Evolutionary conservation across 2,797 vertebrate species (phyloP).

Genomic region (Botia kubotai): DNA sequence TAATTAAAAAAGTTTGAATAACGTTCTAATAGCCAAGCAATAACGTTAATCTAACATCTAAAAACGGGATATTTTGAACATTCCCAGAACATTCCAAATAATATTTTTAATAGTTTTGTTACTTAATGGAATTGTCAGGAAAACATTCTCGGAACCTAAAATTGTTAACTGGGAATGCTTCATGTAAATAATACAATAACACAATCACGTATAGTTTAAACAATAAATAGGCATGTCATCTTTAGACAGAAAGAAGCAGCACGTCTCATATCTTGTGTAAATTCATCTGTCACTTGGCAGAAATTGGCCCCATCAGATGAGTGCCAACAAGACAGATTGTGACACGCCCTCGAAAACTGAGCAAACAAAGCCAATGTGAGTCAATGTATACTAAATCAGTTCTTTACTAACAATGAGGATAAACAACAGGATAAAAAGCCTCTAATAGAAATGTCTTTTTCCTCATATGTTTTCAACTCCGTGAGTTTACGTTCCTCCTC

Average conservation of each 20-base stretch:
- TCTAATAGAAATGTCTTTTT: slow-evolving; percentile 3
- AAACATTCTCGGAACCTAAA: too few species aligned
- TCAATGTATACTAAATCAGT: neutral
- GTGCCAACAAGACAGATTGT: neutral
- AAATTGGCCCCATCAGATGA: neutral
- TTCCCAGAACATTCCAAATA: too few species aligned
- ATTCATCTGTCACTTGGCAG: neutral
- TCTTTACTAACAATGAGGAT: neutral
- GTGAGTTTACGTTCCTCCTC: neutral
- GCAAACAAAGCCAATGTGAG: neutral
- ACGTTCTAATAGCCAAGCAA: too few species aligned
- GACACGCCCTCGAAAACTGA: neutral
- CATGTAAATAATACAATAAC: neutral
- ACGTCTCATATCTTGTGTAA: neutral
- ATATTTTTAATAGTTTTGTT: too few species aligned
- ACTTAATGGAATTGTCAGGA: too few species aligned
- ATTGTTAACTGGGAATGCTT: too few species aligned
- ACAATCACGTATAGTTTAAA: neutral
- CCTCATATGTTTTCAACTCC: neutral
- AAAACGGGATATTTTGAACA: too few species aligned
- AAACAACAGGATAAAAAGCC: neutral
- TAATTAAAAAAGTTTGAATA: too few species aligned
- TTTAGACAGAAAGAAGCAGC: neutral
- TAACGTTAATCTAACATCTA: too few species aligned
- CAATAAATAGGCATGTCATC: neutral